phyloP scores from a whole-genome alignment of 1,140 invertebrate species.

The Rhopalosiphum maidis region DNA sequence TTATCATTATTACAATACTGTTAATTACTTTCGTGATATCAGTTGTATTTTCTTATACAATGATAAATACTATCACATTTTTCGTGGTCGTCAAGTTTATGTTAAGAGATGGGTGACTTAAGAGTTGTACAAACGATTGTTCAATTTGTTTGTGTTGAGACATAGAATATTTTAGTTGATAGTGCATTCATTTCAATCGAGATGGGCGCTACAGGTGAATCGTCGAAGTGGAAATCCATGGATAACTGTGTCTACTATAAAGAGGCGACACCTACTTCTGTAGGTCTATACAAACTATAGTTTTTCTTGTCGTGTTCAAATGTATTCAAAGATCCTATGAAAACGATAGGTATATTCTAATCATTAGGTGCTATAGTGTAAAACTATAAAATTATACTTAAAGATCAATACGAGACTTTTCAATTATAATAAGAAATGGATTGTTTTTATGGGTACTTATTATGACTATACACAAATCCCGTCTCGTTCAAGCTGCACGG shows the following conservation, averaged over 20 bases:
- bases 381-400: neutral
- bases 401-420: neutral
- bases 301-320: neutral
- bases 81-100: neutral
- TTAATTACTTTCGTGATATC: neutral
- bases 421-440: no score
- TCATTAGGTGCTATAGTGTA: neutral
- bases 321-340: neutral
- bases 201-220: neutral
- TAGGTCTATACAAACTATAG: neutral
- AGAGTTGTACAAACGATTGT: neutral
- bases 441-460: no score
- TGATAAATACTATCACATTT: neutral
- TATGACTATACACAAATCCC: no score
- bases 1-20: no score
- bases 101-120: neutral
- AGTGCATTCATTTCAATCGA: neutral
- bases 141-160: neutral
- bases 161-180: neutral
- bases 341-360: neutral
- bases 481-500: no score
- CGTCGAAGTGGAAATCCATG: no score
- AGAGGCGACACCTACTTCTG: neutral
- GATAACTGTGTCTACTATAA: neutral
- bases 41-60: neutral